Evolutionary conservation across 1,140 invertebrate genomes (phyloP).

Genomic region (Dryas iulia): DNA sequence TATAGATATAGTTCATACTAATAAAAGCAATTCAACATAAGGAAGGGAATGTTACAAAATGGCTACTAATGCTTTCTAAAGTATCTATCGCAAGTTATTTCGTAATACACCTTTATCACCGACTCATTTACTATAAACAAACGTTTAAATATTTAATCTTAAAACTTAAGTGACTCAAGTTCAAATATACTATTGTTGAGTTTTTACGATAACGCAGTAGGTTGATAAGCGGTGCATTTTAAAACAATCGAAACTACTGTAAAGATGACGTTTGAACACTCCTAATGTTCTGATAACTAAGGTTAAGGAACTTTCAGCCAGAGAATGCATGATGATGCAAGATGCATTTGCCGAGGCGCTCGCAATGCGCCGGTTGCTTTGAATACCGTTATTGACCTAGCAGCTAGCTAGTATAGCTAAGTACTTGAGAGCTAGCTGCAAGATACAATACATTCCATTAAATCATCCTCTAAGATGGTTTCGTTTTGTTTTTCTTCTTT

Average conservation of each 20-base stretch:
- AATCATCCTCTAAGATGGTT: not conserved
- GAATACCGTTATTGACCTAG: constrained; percentile 63
- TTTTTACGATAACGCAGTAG: constrained; percentile 51
- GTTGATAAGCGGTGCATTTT: constrained; percentile 59
- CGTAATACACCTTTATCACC: not conserved
- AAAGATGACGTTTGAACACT: constrained; percentile 37
- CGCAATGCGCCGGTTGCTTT: constrained; percentile 51
- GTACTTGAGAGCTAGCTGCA: constrained; percentile 29
- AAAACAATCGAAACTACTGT: constrained; percentile 49
- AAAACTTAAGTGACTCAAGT: constrained; percentile 29
- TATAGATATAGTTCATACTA: no score
- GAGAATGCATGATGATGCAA: constrained; percentile 55
- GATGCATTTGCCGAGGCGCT: constrained; percentile 54
- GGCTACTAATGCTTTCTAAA: not conserved
- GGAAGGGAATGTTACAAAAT: constrained; percentile 20
- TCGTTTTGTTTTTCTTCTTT: not conserved
- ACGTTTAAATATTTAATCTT: constrained; percentile 18
- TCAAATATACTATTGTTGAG: constrained; percentile 37
- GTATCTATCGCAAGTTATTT: not conserved
- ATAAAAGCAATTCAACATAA: not conserved
- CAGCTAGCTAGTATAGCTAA: constrained; percentile 41
- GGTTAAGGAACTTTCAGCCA: constrained; percentile 62
- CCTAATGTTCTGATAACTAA: constrained; percentile 55
- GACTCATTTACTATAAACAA: not conserved
- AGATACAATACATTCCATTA: constrained; percentile 28